These are phyloP conservation scores for Rhinoraja longicauda DNA, from an alignment of 2,797 vertebrate species.

Conservation along the genomic window DNA sequence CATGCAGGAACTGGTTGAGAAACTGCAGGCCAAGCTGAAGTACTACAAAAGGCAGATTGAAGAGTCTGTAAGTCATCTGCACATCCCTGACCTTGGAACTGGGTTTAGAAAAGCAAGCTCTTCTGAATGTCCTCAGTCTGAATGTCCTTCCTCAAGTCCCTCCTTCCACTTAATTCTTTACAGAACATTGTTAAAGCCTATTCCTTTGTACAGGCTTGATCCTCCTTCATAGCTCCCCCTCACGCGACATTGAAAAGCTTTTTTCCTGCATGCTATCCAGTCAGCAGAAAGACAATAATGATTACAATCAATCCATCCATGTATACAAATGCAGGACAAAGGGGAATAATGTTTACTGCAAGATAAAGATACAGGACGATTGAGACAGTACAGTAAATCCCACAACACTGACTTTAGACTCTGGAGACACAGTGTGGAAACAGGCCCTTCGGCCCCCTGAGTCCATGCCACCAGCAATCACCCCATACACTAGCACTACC, in stretches of 20 bases:
- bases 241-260: too few species aligned
- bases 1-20: slow-evolving; percentile 61
- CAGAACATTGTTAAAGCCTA: too few species aligned
- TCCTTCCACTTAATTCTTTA: neutral
- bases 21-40: slow-evolving; percentile 64
- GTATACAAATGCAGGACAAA: too few species aligned
- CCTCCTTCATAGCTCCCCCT: neutral
- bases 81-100: neutral
- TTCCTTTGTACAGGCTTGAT: neutral
- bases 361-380: too few species aligned
- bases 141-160: neutral
- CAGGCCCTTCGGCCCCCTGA: too few species aligned
- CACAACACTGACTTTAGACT: neutral
- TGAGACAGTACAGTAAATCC: neutral
- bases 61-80: slow-evolving; percentile 48
- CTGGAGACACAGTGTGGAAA: too few species aligned
- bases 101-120: neutral
- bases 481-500: too few species aligned
- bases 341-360: too few species aligned
- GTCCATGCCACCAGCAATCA: too few species aligned
- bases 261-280: too few species aligned
- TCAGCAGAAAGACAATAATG: too few species aligned
- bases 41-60: slow-evolving; percentile 60
- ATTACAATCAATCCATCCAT: too few species aligned
- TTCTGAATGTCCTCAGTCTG: neutral